Conservation (phyloP, 2,113 vertebrate species). For the Ictalurus furcatus region DNA sequence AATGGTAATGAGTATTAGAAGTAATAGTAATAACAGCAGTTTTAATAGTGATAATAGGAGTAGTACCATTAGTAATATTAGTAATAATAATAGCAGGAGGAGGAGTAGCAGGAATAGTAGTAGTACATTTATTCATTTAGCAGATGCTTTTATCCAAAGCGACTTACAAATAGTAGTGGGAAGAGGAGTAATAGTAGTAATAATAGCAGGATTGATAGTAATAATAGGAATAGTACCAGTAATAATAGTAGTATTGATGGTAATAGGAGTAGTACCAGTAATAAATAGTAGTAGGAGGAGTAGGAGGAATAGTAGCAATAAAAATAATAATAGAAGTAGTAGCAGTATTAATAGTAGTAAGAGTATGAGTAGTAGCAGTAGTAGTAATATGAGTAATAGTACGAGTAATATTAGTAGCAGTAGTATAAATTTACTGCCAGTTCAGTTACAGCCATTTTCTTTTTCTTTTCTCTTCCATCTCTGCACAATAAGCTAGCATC, state of each 20-base stretch:
- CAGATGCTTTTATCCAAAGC: too few relatives aligned
- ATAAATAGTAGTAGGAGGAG: background rate
- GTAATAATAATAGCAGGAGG: background rate
- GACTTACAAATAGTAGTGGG: background rate
- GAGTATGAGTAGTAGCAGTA: background rate
- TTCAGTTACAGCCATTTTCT: background rate
- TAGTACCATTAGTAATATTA: too few relatives aligned
- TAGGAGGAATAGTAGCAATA: background rate
- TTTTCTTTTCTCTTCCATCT: background rate
- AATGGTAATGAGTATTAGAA: too few relatives aligned
- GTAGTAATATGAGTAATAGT: background rate
- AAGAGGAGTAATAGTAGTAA: background rate
- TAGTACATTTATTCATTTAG: background rate
- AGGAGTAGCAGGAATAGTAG: background rate
- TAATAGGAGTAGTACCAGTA: background rate
- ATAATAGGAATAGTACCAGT: background rate
- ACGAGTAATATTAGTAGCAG: background rate
- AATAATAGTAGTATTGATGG: background rate
- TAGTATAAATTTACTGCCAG: background rate
- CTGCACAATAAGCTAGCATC: background rate
- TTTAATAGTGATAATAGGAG: too few relatives aligned
- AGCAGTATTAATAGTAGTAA: background rate
- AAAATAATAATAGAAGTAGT: background rate
- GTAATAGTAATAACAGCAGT: too few relatives aligned
- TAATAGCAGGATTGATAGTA: background rate